Conservation (phyloP, 23 tunicate species). For the Phallusia fumigata region DNA sequence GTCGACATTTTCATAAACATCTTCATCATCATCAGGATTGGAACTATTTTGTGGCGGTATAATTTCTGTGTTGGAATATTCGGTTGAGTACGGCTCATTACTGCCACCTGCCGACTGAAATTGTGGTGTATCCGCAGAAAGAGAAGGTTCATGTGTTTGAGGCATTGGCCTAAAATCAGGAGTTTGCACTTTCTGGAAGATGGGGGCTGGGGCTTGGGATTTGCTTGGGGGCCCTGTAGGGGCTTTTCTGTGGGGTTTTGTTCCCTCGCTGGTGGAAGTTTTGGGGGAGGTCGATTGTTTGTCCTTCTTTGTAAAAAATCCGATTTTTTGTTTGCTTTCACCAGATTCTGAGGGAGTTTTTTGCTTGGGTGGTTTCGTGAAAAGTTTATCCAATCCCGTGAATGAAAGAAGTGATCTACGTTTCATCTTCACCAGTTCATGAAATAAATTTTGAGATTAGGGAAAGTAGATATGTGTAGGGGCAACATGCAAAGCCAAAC, state of each 20-base stretch:
- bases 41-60: background rate
- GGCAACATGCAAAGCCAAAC: too few relatives aligned
- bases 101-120: conserved; percentile 10
- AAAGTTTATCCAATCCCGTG: conserved; percentile 8
- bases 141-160: background rate
- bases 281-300: background rate
- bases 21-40: too few relatives aligned
- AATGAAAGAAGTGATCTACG: background rate
- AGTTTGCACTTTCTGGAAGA: background rate
- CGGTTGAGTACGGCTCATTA: background rate
- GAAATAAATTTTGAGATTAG: too few relatives aligned
- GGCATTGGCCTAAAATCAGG: background rate
- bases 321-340: background rate
- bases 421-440: background rate
- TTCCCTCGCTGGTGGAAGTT: background rate
- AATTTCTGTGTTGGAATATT: background rate
- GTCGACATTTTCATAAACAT: background rate
- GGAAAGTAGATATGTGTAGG: too few relatives aligned
- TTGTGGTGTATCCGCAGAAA: background rate
- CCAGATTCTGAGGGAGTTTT: background rate
- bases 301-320: background rate
- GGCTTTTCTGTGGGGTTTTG: background rate
- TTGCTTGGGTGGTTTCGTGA: background rate
- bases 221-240: background rate
- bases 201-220: background rate